Conservation (phyloP, 2,888 invertebrate genomes). For the Alloscopus bannaensis region DNA sequence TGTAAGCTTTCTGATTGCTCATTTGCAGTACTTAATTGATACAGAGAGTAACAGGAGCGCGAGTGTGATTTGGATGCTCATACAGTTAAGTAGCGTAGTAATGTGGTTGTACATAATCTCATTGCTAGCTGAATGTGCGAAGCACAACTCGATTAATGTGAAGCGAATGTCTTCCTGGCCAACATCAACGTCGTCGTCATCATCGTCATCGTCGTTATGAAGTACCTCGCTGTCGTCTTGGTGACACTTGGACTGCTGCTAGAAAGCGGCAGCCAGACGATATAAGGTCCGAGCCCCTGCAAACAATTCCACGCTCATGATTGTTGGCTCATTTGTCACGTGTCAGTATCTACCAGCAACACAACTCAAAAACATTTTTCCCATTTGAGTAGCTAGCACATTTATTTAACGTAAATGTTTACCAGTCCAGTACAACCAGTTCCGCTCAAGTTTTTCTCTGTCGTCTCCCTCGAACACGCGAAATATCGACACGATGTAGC, state of each 20-base stretch:
- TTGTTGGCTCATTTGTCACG: not conserved
- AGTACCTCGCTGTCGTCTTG: too few relatives aligned
- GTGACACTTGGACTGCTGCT: too few relatives aligned
- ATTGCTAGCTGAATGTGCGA: too few relatives aligned
- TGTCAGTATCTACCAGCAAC: not conserved
- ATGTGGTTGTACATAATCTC: too few relatives aligned
- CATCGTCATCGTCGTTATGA: too few relatives aligned
- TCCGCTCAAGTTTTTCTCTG: slow-evolving; percentile 92
- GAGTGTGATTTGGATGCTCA: too few relatives aligned
- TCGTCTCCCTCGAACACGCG: slow-evolving; percentile 97
- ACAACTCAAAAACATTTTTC: not conserved
- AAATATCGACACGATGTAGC: slow-evolving; percentile 94
- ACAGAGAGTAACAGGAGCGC: too few relatives aligned
- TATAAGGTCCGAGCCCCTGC: slow-evolving; percentile 94
- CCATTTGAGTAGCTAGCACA: not conserved
- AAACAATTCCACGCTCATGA: slow-evolving; percentile 15
- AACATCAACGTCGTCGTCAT: too few relatives aligned
- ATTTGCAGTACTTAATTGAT: too few relatives aligned
- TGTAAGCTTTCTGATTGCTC: not conserved
- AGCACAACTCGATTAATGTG: too few relatives aligned
- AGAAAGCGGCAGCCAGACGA: slow-evolving; percentile 81
- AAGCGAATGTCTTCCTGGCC: too few relatives aligned
- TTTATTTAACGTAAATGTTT: slow-evolving; percentile 24
- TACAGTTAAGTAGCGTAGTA: too few relatives aligned
- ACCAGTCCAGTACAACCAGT: slow-evolving; percentile 92